Evolutionary conservation across 2,888 invertebrate genomes (phyloP), one percentile per base, ranked within the genome.

Genomic region (Plebejus argus): DNA sequence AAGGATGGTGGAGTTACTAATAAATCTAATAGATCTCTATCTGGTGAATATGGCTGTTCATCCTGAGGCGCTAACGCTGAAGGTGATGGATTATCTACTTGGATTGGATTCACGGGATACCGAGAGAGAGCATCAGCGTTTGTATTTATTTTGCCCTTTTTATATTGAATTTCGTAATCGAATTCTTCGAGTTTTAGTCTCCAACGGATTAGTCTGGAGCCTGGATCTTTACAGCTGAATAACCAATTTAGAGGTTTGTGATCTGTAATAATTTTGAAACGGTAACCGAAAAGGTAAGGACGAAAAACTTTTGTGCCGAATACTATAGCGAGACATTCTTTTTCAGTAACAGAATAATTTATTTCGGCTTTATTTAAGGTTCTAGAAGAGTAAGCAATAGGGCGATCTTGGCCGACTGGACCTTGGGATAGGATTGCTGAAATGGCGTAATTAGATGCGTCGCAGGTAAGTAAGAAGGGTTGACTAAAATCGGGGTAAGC

Each of bases 311-410:
- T 77, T 5, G 20, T 71, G 5, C 77, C 56, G 20, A 71, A 71
- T n/a, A n/a, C n/a, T n/a, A n/a, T n/a, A n/a, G n/a, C n/a, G n/a
- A n/a, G n/a, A n/a, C n/a, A n/a, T n/a, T 5, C 70, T n/a, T 76
- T 76, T 56, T 70, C 76, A 15, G 79, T 80, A 0, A 79, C 80
- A 1, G 79, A 80, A 61, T 83, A 84, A 39, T 83, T 83, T 3
- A 28, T 45, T 78, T 84, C 84, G 33, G 79, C 79, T 79, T 82
- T 81, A 56, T 83, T 83, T 1, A 82, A 77, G 1, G 82, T 83
- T 0, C 83, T 76, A 2, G 79, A 80, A 20, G 77, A 76, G 66
- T 76, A 80, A 35, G 77, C 77, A 20, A 77, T 78, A 23, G 78
- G 79, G 20, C 53, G 70, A 20, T 78, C 79, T 71, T 76, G 66